Base-by-base conservation (phyloP, 2,888 invertebrate species). In the Agrypnus murinus region DNA sequence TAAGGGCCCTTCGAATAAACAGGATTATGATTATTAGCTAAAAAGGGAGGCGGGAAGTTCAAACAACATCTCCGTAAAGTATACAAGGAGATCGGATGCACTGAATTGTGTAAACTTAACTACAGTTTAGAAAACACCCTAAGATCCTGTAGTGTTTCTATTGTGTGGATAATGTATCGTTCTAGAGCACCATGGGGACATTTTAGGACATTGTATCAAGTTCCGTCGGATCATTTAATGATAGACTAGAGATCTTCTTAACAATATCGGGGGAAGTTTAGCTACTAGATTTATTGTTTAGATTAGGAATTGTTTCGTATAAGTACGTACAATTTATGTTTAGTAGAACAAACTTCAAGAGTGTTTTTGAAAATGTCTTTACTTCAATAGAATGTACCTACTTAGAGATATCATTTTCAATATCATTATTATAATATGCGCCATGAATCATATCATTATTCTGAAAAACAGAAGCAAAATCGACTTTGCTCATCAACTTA, bases 131-230 rank as follows among this genome's bases (percentile, higher is more conserved):
- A 72, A 72, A 69, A 72, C 72, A 72, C 72, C 69, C 69, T 53
- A 57, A 65, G 63, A 72, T 63, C 63, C 67, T 50, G 57, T 31
- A 55, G 32, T 25, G n/a, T 25, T 25, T 32, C 55, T 25, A 76
- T 76, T 76, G 76, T 76, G 63, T 60, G 68, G 66, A 71, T 76
- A 76, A 76, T 73, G 75, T 75, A 75, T 75, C 75, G 74, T 64
- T 75, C 69, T 63, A 43, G 62, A 65, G 67, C 45, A 46, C 55
- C 32, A 40, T 59, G 57, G 74, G 65, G 72, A 70, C 71, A 72
- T 65, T 74, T 67, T 45, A 55, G 63, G 69, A 74, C 71, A 74
- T 74, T 74, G 73, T 73, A 69, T 66, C 65, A 48, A 50, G 59
- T 71, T 71, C 68, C 60, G 69, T 69, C 74, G 74, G 74, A 66